Conservation (phyloP, 2,888 invertebrate genomes). For the Drosophila neonasuta region DNA sequence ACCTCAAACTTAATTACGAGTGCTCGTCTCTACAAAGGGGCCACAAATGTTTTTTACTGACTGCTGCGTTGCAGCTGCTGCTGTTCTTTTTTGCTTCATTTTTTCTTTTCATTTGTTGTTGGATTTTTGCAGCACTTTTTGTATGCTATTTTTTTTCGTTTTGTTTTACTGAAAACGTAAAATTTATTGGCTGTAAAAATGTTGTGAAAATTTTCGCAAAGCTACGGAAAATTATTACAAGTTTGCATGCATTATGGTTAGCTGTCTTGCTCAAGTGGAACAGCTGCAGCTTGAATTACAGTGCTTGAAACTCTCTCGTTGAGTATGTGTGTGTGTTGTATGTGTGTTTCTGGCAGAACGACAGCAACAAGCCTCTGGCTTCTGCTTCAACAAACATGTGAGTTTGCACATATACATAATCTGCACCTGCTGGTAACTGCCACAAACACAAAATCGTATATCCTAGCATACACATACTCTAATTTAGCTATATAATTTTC, state of each 20-base stretch:
- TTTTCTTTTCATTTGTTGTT: background rate
- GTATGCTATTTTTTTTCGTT: background rate
- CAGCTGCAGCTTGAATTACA: constrained; percentile 54
- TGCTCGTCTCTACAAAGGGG: constrained; percentile 43
- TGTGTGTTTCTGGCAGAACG: constrained; percentile 15
- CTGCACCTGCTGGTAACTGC: constrained; percentile 41
- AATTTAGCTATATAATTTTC: constrained; percentile 14
- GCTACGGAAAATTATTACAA: constrained; percentile 61
- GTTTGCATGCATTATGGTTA: constrained; percentile 68
- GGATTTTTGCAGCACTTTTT: background rate
- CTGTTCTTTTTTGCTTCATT: background rate
- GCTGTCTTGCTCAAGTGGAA: constrained; percentile 29
- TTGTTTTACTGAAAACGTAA: constrained; percentile 46
- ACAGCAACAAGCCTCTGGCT: constrained; percentile 27
- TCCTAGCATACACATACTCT: constrained; percentile 9
- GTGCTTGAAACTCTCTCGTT: constrained; percentile 22
- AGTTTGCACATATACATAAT: constrained; percentile 36
- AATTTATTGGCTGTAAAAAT: constrained; percentile 66
- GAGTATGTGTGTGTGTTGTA: background rate
- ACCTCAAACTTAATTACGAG: constrained; percentile 40
- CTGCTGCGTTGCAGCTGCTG: constrained; percentile 30
- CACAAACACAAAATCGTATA: background rate
- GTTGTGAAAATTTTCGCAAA: constrained; percentile 47
- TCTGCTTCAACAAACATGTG: constrained; percentile 7
- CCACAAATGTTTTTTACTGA: constrained; percentile 53